These are phyloP conservation scores for Zaprionus capensis DNA, from an alignment of 1,140 invertebrate genomes.

Conservation along the genomic window DNA sequence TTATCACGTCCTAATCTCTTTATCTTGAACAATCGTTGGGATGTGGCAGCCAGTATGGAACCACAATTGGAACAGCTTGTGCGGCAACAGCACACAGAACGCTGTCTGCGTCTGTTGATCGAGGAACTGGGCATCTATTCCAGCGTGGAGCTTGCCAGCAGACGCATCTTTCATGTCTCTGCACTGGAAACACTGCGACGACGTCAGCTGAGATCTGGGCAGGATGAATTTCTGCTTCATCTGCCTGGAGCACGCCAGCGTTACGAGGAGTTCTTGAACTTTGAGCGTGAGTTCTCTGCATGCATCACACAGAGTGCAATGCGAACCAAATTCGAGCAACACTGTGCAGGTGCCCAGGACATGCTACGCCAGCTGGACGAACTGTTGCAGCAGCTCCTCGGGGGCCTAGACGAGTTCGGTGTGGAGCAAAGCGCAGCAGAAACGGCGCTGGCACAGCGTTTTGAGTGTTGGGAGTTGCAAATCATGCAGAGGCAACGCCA, in stretches of 20 bases:
- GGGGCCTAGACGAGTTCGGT: constrained; percentile 86
- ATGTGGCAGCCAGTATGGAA: constrained; percentile 95
- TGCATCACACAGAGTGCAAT: constrained; percentile 99
- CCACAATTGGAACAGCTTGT: constrained; percentile 96
- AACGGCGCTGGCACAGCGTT: neutral
- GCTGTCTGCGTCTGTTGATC: constrained; percentile 96
- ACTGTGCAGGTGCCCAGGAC: constrained; percentile 94
- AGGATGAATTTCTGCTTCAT: neutral
- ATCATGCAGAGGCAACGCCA: constrained; percentile 92
- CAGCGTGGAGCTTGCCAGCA: constrained; percentile 92
- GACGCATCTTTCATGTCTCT: constrained; percentile 98
- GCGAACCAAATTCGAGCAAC: constrained; percentile 99
- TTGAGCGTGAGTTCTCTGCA: constrained; percentile 98
- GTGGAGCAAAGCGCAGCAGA: constrained; percentile 10
- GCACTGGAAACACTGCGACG: constrained; percentile 95
- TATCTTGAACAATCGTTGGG: constrained; percentile 99
- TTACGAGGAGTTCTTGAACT: constrained; percentile 98
- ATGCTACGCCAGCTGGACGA: constrained; percentile 90
- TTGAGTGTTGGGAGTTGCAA: constrained; percentile 89
- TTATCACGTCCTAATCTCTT: constrained; percentile 99
- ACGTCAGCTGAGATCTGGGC: constrained; percentile 87
- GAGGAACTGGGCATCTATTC: constrained; percentile 96
- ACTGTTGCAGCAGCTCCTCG: constrained; percentile 89
- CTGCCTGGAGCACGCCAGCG: constrained; percentile 90
- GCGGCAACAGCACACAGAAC: constrained; percentile 93